phyloP scores from a whole-genome alignment of 1,140 invertebrate species.

The Ostrea denselamellosa region DNA sequence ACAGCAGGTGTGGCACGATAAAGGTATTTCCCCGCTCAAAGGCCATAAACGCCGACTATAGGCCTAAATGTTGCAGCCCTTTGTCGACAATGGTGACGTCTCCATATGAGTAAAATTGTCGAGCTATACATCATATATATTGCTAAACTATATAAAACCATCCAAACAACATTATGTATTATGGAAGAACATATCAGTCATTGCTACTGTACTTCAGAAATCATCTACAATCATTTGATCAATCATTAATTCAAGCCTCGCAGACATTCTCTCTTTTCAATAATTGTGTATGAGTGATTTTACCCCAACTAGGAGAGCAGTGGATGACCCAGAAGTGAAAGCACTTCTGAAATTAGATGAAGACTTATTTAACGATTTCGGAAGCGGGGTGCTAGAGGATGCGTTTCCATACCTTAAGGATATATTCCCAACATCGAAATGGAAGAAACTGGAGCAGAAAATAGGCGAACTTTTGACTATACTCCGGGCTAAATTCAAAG shows the following conservation, averaged over 20 bases:
- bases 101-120: no score
- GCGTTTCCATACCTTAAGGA: conserved; percentile 42
- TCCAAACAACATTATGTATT: no score
- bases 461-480: conserved; percentile 9
- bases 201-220: background rate
- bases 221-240: background rate
- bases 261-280: background rate
- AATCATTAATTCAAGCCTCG: background rate
- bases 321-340: conserved; percentile 44
- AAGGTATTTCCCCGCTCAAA: no score
- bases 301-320: background rate
- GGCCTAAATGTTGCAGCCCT: no score
- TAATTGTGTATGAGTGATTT: background rate
- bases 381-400: conserved; percentile 49
- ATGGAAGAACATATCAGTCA: background rate
- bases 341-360: conserved; percentile 42
- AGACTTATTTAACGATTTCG: background rate
- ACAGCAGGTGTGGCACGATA: no score
- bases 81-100: no score
- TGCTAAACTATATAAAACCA: background rate
- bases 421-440: conserved; percentile 42
- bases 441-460: background rate
- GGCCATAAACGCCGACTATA: no score
- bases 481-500: background rate
- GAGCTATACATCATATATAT: no score